Evolutionary conservation across 2,113 vertebrate species (phyloP), one percentile per base, ranked within the genome.

Genomic region (Nerophis lumbriciformis): DNA sequence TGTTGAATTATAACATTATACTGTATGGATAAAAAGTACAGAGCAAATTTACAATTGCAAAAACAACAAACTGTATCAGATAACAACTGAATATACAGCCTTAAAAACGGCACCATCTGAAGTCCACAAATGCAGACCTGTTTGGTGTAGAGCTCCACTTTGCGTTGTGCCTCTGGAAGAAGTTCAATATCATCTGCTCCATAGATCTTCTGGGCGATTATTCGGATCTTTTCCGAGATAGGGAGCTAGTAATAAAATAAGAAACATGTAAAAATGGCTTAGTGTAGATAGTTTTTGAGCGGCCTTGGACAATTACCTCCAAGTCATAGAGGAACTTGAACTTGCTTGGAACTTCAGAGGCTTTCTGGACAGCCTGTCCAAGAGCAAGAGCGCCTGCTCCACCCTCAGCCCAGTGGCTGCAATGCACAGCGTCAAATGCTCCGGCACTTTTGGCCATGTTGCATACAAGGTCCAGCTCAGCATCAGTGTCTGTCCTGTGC

Each of bases 371-470:
- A 0, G 96, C 94, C 39, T 51, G 80, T 2, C 92, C 96, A 15
- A 99, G 85, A 2, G 90, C 92, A 35, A 92, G 35, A 0, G 96
- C 94, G 2, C 97, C 97, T 44, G 85, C 91, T 3, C 97, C 97
- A 0, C 96, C 97, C 51, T 98, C 92, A 8, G 96, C 94, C 97
- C 97, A 99, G 88, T 99, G 96, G 62, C 89, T 91, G 78, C 93
- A 96, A 16, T 81, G 90, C 71, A 99, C 93, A 0, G 96, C 94
- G n/a, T 98, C 95, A 0, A 95, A 97, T 0, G 97, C 97, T 52
- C 96, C 95, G 0, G 93, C 91, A 38, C 90, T 90, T 85, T 90
- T 97, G 48, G 97, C 92, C 53, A 93, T 57, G n/a, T 71, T 80
- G 69, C 90, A 90, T 37, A 99, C 74, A 62, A 99, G 86, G 48